Conservation (phyloP, 2,113 vertebrate species). For the Mixornis gularis region DNA sequence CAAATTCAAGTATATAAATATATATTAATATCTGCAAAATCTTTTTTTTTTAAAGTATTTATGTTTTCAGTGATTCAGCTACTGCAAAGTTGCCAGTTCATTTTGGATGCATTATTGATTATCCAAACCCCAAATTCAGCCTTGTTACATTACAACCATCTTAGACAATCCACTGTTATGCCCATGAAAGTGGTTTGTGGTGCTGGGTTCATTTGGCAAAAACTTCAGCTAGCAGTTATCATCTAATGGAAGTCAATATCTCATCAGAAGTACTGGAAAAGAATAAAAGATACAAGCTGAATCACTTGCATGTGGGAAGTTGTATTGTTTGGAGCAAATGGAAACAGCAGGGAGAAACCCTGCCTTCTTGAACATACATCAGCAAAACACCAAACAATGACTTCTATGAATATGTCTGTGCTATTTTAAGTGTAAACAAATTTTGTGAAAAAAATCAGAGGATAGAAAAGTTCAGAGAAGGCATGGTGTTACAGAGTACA, state of each 20-base stretch:
- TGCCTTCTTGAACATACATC: neutral
- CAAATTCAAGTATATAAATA: neutral
- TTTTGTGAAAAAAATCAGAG: neutral
- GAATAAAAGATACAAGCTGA: neutral
- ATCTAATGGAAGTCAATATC: neutral
- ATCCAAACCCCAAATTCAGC: neutral
- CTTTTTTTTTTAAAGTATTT: neutral
- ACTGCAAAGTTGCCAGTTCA: neutral
- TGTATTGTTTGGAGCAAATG: neutral
- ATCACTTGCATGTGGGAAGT: neutral
- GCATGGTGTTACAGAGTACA: neutral
- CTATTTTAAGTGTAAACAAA: neutral
- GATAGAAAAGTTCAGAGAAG: neutral
- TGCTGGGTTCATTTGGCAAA: neutral
- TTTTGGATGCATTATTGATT: neutral
- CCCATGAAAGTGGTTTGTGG: neutral
- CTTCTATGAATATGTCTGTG: neutral
- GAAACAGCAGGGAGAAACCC: neutral
- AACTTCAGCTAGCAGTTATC: neutral
- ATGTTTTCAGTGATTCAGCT: neutral
- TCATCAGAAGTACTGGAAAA: neutral
- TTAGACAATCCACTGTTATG: neutral
- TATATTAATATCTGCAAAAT: neutral
- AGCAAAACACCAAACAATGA: neutral
- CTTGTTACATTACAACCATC: neutral